Evolutionary conservation across 2,888 invertebrate genomes (phyloP), one percentile per base, ranked within the genome.

Genomic region (Molorchus minor): DNA sequence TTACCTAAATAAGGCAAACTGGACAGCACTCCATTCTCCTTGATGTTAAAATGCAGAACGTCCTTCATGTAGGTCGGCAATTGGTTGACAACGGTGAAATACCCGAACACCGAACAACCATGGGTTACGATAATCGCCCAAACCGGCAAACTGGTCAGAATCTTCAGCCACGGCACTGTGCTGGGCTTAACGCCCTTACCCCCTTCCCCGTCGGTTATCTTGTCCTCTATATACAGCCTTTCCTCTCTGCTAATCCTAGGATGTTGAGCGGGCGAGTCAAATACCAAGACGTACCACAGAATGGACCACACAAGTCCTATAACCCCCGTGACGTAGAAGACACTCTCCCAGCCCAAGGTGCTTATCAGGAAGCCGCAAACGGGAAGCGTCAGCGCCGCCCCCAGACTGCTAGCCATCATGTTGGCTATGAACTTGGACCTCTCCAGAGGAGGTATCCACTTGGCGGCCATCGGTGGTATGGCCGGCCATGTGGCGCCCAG

Each of bases 401-500:
- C 97, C 71, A 97, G 84, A 4, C 94, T 92, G 16, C 94, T 93
- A 5, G 96, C 93, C 92, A 93, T 92, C 91, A 94, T 93, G 74
- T 94, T 92, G 5, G 95, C 91, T 79, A 96, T 93, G 79, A 97
- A 93, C 79, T 94, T 94, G 38, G 94, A 93, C 67, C 96, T 87
- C 78, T 98, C 96, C 84, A 91, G 87, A 8, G 96, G 96, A 4
- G 96, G 96, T 58, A 96, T 93, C 97, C 97, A 98, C 64, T 90
- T 89, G 4, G 95, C 93, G 33, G 94, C 94, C 86, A 98, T 89
- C 2, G 94, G 92, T 59, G 94, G 92, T 75, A 96, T 94, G 3
- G 96, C 93, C 0, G 97, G 97, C 91, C 96, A 97, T 5, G 94
- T 93, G 10, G 92, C 94, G 46, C 94, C 92, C 84, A 86, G 70